Conservation (phyloP, 2,797 vertebrate genomes). For the Orientallactaga sibirica region DNA sequence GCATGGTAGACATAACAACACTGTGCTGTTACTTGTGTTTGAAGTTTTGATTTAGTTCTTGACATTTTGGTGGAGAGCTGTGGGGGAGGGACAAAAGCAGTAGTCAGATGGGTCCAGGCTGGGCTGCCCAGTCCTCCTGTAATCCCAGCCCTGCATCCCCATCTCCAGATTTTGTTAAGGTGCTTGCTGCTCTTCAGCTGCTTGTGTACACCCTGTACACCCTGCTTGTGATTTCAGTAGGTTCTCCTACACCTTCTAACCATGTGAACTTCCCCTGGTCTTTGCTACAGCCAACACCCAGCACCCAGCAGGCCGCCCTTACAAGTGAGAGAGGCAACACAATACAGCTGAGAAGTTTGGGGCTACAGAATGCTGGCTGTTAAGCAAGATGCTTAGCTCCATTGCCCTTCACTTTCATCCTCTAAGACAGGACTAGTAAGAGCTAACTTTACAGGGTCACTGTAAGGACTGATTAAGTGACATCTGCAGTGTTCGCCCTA, state of each 20-base stretch:
- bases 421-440: not conserved
- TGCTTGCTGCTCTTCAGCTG: not conserved
- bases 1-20: not conserved
- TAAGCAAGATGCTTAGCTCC: too few species aligned
- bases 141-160: too few species aligned
- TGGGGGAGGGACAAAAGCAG: not conserved
- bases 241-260: not conserved
- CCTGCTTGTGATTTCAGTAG: not conserved
- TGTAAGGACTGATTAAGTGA: not conserved
- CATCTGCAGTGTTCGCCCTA: not conserved
- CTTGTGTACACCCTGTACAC: not conserved
- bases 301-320: not conserved
- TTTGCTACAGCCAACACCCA: not conserved
- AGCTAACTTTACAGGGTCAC: not conserved
- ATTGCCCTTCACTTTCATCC: not conserved
- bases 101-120: not conserved
- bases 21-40: not conserved
- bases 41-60: constrained; percentile 11
- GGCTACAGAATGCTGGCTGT: not conserved
- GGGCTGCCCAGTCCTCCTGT: too few species aligned
- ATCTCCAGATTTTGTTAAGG: too few species aligned
- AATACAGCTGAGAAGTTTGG: not conserved
- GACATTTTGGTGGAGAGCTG: not conserved
- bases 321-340: not conserved
- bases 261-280: not conserved